Percentiles rank a stretch among this genome's conserved stretches.
Conservation (phyloP, 1,140 invertebrate species). For the Bombus turneri region DNA sequence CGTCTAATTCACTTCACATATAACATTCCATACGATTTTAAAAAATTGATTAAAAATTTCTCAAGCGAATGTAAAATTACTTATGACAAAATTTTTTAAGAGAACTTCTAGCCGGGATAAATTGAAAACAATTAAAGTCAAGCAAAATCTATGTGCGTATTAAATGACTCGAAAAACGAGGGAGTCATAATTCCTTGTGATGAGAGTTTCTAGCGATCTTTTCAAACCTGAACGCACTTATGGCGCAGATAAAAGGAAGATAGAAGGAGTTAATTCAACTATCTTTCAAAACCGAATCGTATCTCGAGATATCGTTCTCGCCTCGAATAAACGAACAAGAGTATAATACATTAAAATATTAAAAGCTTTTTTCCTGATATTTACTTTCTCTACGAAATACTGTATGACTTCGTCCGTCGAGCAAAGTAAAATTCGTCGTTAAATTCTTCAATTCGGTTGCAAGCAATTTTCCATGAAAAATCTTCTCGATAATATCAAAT, state of each 20-base stretch:
- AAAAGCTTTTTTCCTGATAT: constrained; percentile 5
- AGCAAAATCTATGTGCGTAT: background rate
- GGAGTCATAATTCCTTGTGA: background rate
- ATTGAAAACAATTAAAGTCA: background rate
- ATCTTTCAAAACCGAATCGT: background rate
- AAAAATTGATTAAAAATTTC: background rate
- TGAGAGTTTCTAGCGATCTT: background rate
- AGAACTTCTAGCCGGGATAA: background rate
- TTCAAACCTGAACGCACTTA: background rate
- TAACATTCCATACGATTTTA: background rate
- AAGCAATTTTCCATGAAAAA: background rate
- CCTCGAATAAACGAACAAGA: background rate
- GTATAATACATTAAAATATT: constrained; percentile 10
- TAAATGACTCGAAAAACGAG: background rate
- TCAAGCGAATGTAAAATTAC: background rate
- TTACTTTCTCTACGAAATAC: background rate
- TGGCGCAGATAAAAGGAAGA: background rate
- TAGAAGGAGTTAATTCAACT: background rate
- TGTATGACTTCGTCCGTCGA: background rate
- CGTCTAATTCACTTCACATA: background rate
- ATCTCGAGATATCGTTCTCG: background rate
- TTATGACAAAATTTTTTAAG: background rate
- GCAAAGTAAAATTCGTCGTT: background rate
- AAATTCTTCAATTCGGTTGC: background rate
- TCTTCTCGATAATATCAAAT: background rate